Percentiles rank a stretch among this genome's conserved stretches.
phyloP scores from a whole-genome alignment of 2,797 vertebrate genomes.

The Schizopygopsis malacanthus region DNA sequence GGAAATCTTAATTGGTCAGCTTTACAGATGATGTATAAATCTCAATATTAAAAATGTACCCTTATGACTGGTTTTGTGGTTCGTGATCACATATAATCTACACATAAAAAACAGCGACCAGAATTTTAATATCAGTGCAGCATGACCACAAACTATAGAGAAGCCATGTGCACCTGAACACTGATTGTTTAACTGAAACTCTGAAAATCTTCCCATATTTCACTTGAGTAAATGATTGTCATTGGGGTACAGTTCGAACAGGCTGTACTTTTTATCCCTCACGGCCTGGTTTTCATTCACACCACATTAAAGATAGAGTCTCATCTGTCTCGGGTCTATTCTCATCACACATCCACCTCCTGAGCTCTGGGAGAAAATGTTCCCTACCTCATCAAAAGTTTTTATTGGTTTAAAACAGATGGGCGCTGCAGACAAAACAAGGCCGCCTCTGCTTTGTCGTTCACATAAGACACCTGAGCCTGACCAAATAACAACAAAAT shows the following conservation, averaged over 20 bases:
- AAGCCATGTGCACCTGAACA: neutral
- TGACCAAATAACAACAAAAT: constrained; percentile 31
- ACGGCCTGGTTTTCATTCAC: constrained; percentile 9
- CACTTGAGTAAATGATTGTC: neutral
- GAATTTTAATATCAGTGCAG: neutral
- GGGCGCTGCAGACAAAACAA: constrained; percentile 44
- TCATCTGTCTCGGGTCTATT: constrained; percentile 14
- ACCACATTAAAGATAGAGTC: constrained; percentile 15
- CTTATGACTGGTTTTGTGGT: too few relatives aligned
- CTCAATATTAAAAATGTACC: too few relatives aligned
- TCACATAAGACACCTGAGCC: constrained; percentile 48
- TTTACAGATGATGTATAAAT: too few relatives aligned
- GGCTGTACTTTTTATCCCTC: constrained; percentile 21
- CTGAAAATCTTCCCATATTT: neutral
- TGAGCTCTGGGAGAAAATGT: constrained; percentile 43
- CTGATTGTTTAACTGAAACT: neutral
- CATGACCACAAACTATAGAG: neutral
- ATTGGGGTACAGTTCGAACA: constrained; percentile 12
- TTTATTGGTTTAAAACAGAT: constrained; percentile 60
- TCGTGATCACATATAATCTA: too few relatives aligned
- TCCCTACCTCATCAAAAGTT: constrained; percentile 44
- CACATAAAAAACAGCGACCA: neutral
- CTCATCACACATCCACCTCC: constrained; percentile 22
- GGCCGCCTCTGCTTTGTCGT: constrained; percentile 18
- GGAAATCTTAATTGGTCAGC: too few relatives aligned